Conservation (phyloP, 2,888 invertebrate genomes). For the Linnaemya vulpina region DNA sequence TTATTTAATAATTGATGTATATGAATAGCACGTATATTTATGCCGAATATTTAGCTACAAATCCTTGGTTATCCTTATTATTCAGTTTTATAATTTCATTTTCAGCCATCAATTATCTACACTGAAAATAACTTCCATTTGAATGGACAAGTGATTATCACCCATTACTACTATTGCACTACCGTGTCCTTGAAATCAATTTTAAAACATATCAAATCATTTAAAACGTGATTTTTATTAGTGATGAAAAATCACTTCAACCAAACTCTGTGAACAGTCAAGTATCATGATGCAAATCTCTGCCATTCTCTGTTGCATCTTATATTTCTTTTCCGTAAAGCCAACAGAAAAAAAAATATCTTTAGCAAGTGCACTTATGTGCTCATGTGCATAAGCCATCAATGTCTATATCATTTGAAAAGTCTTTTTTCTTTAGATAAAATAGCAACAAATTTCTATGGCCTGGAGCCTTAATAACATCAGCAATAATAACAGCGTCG, state of each 20-base stretch:
- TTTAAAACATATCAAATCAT: constrained; percentile 62
- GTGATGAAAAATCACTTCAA: constrained; percentile 71
- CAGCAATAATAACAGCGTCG: constrained; percentile 46
- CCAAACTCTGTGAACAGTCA: constrained; percentile 33
- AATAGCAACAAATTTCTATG: constrained; percentile 22
- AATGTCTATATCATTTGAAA: constrained; percentile 64
- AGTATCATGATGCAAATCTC: constrained; percentile 53
- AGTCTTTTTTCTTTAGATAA: constrained; percentile 44
- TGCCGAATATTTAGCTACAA: too few relatives aligned
- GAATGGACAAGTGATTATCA: constrained; percentile 48
- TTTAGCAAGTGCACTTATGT: constrained; percentile 46
- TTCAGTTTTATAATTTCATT: neutral
- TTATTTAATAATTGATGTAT: too few relatives aligned
- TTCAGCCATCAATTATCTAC: neutral
- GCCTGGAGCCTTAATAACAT: constrained; percentile 36
- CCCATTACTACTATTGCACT: constrained; percentile 34
- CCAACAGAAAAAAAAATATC: constrained; percentile 15
- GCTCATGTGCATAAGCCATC: constrained; percentile 43
- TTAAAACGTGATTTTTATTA: constrained; percentile 62
- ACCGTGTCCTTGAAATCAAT: constrained; percentile 45
- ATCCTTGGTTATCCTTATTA: too few relatives aligned
- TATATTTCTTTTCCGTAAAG: neutral
- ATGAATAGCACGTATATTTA: too few relatives aligned
- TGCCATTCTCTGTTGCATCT: constrained; percentile 3
- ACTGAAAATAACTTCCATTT: neutral